Base-by-base conservation (phyloP, 2,888 invertebrate species). In the Monopis laevigella region DNA sequence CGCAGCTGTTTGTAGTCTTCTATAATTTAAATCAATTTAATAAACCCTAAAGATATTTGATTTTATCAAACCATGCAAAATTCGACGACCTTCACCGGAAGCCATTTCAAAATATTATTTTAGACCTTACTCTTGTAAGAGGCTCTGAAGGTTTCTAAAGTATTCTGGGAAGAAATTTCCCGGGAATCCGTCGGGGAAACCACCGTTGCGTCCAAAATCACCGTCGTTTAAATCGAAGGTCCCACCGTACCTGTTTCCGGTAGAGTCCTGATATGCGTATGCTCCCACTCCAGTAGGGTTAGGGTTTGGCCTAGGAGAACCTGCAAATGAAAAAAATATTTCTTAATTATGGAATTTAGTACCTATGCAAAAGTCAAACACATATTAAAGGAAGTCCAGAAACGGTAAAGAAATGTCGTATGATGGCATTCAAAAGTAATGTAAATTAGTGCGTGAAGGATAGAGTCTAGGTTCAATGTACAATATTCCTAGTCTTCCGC, bases 201-300 rank as follows among this genome's bases (percentile, higher is more conserved):
- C 19, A 27, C 41, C 7, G 21, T 29, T 4, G 48, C 44, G 44
- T 53, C 51, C 52, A 14, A 60, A 49, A 39, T 57, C 47, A 21
- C 64, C 66, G 55, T 66, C 61, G 43, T 54, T 56, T 14, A 69
- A 48, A 30, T 58, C 62, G 55, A 68, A 78, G 43, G 70, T 70
- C 14, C 75, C 77, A 48, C 67, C 69, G 58, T 74, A 74, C 72
- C 73, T 74, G 53, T 66, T 63, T 46, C 80, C 80, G 3, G 58
- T 24, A 2, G 75, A 59, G 51, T 77, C 78, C 51, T 65, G 62
- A 49, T 64, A 75, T 1, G 72, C 53, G 54, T 53, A 77, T 5
- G 61, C 64, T 5, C 69, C 72, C 41, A 62, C 68, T 34, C 72
- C 70, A 32, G 17, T 17, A n/a, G 32, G 32, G 2, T 18, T 53